These are phyloP conservation scores for Cosmopolites sordidus DNA, from an alignment of 2,888 invertebrate genomes.

Conservation along the genomic window DNA sequence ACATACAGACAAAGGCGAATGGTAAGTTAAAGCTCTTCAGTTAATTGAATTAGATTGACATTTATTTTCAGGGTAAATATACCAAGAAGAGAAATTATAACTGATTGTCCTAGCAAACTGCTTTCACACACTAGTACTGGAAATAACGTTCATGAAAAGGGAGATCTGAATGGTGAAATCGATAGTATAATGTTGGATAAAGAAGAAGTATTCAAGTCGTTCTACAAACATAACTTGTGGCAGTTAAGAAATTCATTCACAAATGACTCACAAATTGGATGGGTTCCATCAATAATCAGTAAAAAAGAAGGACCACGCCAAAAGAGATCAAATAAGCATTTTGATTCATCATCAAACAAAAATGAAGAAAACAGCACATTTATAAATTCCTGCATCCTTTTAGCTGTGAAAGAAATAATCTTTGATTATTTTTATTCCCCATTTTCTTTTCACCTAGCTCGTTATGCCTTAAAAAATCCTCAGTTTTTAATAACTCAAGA, in stretches of 20 bases:
- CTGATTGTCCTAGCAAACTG: conserved; percentile 17
- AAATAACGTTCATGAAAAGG: conserved; percentile 21
- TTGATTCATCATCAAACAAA: not conserved
- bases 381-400: conserved; percentile 39
- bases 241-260: conserved; percentile 38
- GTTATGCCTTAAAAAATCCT: conserved; percentile 37
- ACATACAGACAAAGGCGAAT: not conserved
- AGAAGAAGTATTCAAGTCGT: conserved; percentile 29
- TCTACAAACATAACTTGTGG: conserved; percentile 39
- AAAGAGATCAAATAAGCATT: not conserved
- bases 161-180: conserved; percentile 5
- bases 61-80: conserved; percentile 18
- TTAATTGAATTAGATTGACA: not conserved
- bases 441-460: conserved; percentile 43
- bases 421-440: conserved; percentile 46
- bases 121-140: not conserved
- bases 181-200: not conserved
- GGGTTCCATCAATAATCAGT: conserved; percentile 28
- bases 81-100: conserved; percentile 9
- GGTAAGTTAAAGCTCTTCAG: no score
- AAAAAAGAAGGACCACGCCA: not conserved
- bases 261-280: conserved; percentile 38
- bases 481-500: conserved; percentile 41
- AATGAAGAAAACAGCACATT: conserved; percentile 31
- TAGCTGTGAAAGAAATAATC: conserved; percentile 44